Conservation (phyloP, 2,113 vertebrate species). For the Sapayoa aenigma region DNA sequence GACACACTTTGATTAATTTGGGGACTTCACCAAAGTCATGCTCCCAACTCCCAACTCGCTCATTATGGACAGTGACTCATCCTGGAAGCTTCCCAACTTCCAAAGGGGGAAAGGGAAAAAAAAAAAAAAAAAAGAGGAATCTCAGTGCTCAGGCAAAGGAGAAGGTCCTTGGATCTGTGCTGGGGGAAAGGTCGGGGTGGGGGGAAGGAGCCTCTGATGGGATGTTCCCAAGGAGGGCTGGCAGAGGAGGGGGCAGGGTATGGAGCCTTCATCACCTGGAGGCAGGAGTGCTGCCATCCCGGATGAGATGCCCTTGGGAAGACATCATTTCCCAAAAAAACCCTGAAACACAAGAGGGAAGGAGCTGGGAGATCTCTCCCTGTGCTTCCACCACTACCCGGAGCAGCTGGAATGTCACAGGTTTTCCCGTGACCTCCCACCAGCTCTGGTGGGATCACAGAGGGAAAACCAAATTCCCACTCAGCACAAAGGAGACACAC, state of each 20-base stretch:
- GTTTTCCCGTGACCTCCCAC: no score
- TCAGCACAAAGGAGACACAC: not conserved
- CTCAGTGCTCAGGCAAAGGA: not conserved
- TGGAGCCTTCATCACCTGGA: not conserved
- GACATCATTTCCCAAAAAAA: not conserved
- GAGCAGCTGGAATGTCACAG: no score
- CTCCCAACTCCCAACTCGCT: slow-evolving; percentile 26
- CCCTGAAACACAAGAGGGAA: not conserved
- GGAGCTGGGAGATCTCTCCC: not conserved
- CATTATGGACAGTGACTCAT: slow-evolving; percentile 67
- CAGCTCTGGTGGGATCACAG: not conserved
- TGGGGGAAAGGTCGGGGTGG: not conserved
- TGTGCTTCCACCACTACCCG: not conserved
- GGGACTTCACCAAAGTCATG: slow-evolving; percentile 31
- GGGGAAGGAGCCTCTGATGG: fast-evolving
- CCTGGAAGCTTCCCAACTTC: slow-evolving; percentile 53
- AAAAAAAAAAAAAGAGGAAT: not conserved
- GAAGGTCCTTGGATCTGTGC: fast-evolving
- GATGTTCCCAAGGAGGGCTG: not conserved
- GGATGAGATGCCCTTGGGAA: not conserved
- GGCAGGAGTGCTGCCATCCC: not conserved
- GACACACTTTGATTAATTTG: slow-evolving; percentile 60
- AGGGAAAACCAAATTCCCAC: not conserved
- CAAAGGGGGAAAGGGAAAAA: not conserved
- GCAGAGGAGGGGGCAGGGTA: not conserved